Evolutionary conservation across 1,140 invertebrate genomes (phyloP), one percentile per base, ranked within the genome.

Genomic region (Heliothis virescens): DNA sequence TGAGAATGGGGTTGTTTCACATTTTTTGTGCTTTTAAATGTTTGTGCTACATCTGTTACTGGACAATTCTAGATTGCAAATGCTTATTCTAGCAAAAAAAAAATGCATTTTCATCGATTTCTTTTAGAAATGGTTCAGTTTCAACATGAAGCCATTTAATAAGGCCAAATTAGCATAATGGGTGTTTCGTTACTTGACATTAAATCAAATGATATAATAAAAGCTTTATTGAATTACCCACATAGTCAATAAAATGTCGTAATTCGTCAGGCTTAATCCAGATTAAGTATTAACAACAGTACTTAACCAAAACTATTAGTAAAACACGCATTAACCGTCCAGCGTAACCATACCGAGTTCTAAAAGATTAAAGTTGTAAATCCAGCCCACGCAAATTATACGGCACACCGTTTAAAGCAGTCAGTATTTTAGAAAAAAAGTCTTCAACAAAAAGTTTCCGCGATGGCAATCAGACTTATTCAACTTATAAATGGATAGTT

Each of bases 361-460:
- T 15, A 47, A 55, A 72, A 29, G 53, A 57, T 72, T 72, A 72
- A 57, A n/a, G 69, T 72, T 57, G 69, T 72, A 57, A 72, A 57
- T 55, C 26, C 69, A 57, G 11, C 69, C 69, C 41, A 72, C 69
- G 29, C 53, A 41, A 72, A 72, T 18, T 34, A 16, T 13, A 50
- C 3, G 3, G 34, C 34, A 41, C 34, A 7, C 52, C 69, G n/a
- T 57, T 57, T 41, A 41, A 41, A 29, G 21, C 0, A 12, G 5
- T 4, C 18, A 15, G 34, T 41, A 41, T 41, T 26, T 26, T 41
- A 41, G 9, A 41, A 41, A 34, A 41, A 41, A 41, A 41, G n/a
- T 41, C 34, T 52, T 29, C n/a, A 53, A n/a, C 16, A 53, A 29
- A 26, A 53, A 71, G 4, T 15, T 63, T 16, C 62, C 1, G n/a